phyloP scores from a whole-genome alignment of 2,888 invertebrate genomes.

The Dolomedes plantarius region DNA sequence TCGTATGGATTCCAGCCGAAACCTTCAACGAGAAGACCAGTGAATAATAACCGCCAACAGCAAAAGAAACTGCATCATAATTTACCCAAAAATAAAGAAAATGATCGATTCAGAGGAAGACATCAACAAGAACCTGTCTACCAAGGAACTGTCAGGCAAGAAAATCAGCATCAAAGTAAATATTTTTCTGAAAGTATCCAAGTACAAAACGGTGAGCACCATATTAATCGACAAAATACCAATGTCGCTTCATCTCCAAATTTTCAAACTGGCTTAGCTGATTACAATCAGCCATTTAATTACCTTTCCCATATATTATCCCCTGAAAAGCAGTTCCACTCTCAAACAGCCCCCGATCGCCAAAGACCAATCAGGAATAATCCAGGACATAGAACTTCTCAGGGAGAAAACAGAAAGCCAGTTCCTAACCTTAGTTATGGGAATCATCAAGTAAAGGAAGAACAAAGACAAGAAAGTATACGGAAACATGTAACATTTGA shows the following conservation, averaged over 20 bases:
- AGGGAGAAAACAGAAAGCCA: neutral
- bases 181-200: neutral
- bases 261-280: neutral
- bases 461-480: constrained; percentile 2
- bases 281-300: neutral
- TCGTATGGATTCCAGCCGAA: neutral
- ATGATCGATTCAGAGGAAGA: neutral
- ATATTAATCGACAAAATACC: neutral
- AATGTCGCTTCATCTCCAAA: neutral
- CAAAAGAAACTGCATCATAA: neutral
- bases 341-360: neutral
- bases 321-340: neutral
- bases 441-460: neutral
- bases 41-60: neutral
- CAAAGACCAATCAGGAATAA: neutral
- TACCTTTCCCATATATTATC: neutral
- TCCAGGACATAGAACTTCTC: neutral
- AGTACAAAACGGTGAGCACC: neutral
- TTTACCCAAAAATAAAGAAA: neutral
- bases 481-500: neutral
- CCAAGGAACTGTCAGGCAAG: neutral
- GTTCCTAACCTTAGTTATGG: neutral
- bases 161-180: neutral
- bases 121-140: neutral
- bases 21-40: neutral